phyloP scores from a whole-genome alignment of 2,797 vertebrate genomes.

The Catharus ustulatus region DNA sequence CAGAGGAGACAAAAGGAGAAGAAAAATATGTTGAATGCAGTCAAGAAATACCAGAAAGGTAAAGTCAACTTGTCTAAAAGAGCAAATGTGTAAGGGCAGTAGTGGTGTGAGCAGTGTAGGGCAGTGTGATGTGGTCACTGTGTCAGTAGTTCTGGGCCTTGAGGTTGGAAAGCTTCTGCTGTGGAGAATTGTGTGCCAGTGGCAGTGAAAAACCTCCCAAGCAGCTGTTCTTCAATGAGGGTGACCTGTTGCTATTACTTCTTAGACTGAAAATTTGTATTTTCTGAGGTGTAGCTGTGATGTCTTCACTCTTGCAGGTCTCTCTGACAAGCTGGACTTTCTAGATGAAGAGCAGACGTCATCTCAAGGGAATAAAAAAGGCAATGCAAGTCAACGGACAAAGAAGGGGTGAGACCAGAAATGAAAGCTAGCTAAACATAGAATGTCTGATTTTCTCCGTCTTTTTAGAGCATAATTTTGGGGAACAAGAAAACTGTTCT shows the following conservation, averaged over 20 bases:
- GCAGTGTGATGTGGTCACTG: background rate
- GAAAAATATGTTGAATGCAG: slow-evolving; percentile 90
- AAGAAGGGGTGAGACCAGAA: slow-evolving; percentile 82
- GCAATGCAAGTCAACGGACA: slow-evolving; percentile 56
- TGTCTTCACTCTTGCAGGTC: slow-evolving; percentile 77
- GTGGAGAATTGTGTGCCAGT: background rate
- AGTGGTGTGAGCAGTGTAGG: background rate
- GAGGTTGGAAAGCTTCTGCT: background rate
- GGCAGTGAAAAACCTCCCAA: background rate
- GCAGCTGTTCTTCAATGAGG: background rate
- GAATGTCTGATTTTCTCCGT: background rate
- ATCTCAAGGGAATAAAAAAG: slow-evolving; percentile 63
- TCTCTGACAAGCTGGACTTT: slow-evolving; percentile 97
- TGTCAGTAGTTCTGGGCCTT: background rate
- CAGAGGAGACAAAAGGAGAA: slow-evolving; percentile 97
- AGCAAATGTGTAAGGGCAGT: background rate
- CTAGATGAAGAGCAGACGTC: slow-evolving; percentile 86
- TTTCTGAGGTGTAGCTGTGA: background rate
- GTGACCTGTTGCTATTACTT: background rate
- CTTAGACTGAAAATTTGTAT: background rate
- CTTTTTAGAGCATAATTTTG: background rate
- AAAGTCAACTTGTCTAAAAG: background rate
- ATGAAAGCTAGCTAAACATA: background rate
- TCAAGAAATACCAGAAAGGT: slow-evolving; percentile 99
- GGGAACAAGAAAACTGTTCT: background rate